A percentile compares a stretch with the other conserved stretches of the same genome.
These are phyloP conservation scores for Zaprionus kolodkinae DNA, from an alignment of 1,140 invertebrate genomes.

Conservation along the genomic window DNA sequence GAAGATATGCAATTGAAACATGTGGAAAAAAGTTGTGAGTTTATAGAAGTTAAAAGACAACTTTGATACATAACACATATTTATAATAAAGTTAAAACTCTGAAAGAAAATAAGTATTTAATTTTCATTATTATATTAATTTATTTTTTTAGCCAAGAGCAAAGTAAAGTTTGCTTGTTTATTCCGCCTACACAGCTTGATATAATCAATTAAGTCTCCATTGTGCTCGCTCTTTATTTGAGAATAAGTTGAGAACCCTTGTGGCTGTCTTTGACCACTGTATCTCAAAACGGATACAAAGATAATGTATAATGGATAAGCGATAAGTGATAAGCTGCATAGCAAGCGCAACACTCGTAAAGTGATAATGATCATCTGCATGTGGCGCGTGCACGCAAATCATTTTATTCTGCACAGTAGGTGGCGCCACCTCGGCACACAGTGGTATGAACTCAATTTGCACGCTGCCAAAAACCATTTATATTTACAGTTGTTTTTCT, in stretches of 20 bases:
- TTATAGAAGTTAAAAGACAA: neutral
- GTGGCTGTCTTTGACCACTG: neutral
- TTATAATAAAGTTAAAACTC: neutral
- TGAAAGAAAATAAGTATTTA: neutral
- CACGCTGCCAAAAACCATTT: conserved; percentile 17
- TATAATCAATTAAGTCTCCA: neutral
- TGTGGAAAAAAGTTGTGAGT: neutral
- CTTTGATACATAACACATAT: neutral
- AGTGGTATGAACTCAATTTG: conserved; percentile 23
- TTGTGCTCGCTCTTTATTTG: neutral
- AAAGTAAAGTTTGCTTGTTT: too few relatives aligned
- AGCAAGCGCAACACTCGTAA: neutral
- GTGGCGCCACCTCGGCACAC: neutral
- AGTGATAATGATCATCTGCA: conserved; percentile 8
- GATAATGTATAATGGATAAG: neutral
- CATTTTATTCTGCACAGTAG: neutral
- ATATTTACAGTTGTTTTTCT: neutral
- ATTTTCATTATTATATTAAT: too few relatives aligned
- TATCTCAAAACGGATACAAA: neutral
- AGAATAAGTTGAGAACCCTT: neutral
- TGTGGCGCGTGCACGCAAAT: neutral
- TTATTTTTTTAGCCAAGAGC: neutral
- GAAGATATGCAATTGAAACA: neutral
- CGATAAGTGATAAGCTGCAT: conserved; percentile 2
- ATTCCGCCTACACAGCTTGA: neutral